Percentiles rank a stretch among this genome's conserved stretches.
These are phyloP conservation scores for Charina bottae DNA, from an alignment of 2,113 vertebrate species.

Conservation along the genomic window DNA sequence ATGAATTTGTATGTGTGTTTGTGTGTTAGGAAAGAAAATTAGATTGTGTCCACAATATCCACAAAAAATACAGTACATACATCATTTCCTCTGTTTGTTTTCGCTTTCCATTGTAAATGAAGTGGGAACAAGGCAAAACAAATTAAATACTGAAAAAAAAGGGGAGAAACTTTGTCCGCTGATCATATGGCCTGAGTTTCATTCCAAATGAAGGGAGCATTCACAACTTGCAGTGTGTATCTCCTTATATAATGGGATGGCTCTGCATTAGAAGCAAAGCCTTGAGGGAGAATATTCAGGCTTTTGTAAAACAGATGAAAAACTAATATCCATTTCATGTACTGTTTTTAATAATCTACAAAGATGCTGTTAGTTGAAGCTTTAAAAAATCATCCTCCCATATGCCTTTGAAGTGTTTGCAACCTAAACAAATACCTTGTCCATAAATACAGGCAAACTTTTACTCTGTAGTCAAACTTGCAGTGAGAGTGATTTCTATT, in stretches of 20 bases:
- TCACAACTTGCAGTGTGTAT: background rate
- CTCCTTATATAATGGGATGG: background rate
- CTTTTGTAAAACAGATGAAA: background rate
- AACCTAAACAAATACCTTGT: slow-evolving; percentile 24
- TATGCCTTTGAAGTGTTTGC: slow-evolving; percentile 26
- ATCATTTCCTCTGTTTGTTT: background rate
- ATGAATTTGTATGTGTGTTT: background rate
- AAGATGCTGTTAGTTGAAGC: background rate
- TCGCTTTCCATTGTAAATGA: background rate
- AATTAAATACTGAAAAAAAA: background rate
- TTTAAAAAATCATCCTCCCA: background rate
- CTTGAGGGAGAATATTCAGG: too few relatives aligned
- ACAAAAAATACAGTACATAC: background rate
- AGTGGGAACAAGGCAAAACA: background rate
- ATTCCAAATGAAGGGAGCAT: background rate
- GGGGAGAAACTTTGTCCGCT: background rate
- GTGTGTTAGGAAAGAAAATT: background rate
- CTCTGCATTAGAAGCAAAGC: background rate
- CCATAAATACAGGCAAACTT: background rate
- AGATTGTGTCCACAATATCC: background rate
- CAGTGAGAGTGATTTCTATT: background rate
- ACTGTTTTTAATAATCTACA: background rate
- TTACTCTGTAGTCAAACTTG: slow-evolving; percentile 7
- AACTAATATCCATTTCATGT: background rate
- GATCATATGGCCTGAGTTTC: background rate